A percentile compares a stretch with the other conserved stretches of the same genome.
Evolutionary conservation across 2,113 vertebrate species (phyloP).

Genomic region (Atherinomorus stipes): DNA sequence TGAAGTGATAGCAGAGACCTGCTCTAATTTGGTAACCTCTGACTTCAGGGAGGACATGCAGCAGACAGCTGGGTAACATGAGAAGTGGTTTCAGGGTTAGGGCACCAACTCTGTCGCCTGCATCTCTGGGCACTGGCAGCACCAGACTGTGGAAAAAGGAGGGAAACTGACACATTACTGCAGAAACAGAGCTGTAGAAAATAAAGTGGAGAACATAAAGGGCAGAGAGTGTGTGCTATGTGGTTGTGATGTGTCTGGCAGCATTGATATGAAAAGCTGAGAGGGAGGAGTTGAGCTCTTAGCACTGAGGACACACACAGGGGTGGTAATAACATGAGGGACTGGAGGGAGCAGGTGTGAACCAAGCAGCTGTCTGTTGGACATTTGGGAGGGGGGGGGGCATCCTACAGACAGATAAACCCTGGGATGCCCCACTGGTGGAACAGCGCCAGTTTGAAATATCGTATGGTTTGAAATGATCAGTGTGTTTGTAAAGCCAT

Average conservation of each 20-base stretch:
- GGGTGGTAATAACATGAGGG: conserved; percentile 12
- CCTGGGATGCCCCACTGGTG: conserved; percentile 24
- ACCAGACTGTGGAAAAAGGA: not conserved
- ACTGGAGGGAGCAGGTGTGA: conserved; percentile 63
- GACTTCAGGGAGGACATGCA: conserved; percentile 52
- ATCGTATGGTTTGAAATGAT: not conserved
- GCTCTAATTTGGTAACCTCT: conserved; percentile 64
- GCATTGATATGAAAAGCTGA: not conserved
- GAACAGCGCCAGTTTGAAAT: conserved; percentile 5
- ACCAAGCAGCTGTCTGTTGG: conserved; percentile 37
- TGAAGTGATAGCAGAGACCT: conserved; percentile 26
- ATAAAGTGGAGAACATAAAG: not conserved
- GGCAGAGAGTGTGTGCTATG: not conserved
- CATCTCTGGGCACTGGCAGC: not conserved
- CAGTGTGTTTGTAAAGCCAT: not conserved
- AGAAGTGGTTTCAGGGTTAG: conserved; percentile 60
- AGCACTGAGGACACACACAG: not conserved
- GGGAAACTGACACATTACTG: not conserved
- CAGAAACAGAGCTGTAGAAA: not conserved
- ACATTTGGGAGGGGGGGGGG: conserved; percentile 23
- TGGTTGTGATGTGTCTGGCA: not conserved
- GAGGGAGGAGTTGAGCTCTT: not conserved
- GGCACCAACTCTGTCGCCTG: conserved; percentile 19
- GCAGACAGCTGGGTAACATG: conserved; percentile 78
- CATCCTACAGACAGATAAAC: conserved; percentile 23